Base-by-base conservation (phyloP, 2,113 vertebrate genomes). In the Cavia porcellus region DNA sequence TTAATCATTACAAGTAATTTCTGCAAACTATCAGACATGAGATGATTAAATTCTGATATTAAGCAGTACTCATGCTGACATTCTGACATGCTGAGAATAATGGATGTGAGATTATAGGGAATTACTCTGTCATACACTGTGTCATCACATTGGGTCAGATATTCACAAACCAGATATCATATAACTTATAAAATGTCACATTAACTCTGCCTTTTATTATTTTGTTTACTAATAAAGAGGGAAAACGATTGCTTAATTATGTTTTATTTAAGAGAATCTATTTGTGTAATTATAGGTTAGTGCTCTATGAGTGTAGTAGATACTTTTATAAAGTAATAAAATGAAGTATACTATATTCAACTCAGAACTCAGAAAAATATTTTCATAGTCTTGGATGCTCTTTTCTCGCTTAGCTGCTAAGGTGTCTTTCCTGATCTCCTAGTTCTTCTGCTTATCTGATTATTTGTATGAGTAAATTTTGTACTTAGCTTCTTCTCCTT, bases 21-120 rank as follows among this genome's bases (percentile, higher is more conserved):
- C 97, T 97, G 96, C 80, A 97, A 98, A 95, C 91, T 97, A 92
- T 98, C 97, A 97, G 96, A 97, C 74, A 97, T 96, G 92, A 96
- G 90, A 64, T 98, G 77, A 96, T 91, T 95, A 98, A 97, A 98
- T 79, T 11, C 45, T 96, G 92, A 35, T 91, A 86, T 96, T 97
- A 92, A 94, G 89, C 80, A 86, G 72, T 95, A 94, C 77, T 87
- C 82, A 94, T 19, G 12, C 81, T 97, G 42, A 19, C 83, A 77
- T 97, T 97, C 81, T 97, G 42, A 24, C 84, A 75, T 97, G 98
- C 92, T 96, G 62, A 88, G 98, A 97, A 98, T 97, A 98, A 98
- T 97, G 64, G 68, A 98, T 88, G 86, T 83, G 79, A 90, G 96
- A 98, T 87, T 97, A 98, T 90, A 98, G 97, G 88, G 81, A 98